These are phyloP conservation scores for Agriotes lineatus DNA, from an alignment of 2,888 invertebrate genomes.

Conservation along the genomic window DNA sequence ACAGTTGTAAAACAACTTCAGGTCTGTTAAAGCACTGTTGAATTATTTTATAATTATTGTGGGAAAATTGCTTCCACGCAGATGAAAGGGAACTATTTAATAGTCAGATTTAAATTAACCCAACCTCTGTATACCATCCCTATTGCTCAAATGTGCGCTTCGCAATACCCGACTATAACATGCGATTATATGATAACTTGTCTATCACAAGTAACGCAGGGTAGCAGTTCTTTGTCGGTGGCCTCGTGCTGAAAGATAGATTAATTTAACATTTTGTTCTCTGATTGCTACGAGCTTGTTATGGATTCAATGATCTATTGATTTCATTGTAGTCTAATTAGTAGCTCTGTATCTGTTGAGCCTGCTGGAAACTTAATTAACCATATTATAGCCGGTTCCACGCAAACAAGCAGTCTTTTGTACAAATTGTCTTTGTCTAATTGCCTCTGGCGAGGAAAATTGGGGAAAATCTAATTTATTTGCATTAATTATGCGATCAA, in stretches of 20 bases:
- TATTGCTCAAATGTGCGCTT: too few species aligned
- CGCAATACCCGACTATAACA: too few species aligned
- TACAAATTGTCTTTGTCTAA: neutral
- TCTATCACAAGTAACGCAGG: neutral
- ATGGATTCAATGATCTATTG: slow-evolving; percentile 1
- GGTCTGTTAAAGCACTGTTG: neutral
- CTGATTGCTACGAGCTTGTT: neutral
- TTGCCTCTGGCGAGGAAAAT: slow-evolving; percentile 26
- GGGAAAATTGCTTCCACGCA: neutral
- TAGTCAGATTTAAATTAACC: slow-evolving; percentile 13
- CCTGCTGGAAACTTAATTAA: slow-evolving; percentile 25
- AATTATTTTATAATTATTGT: slow-evolving; percentile 23
- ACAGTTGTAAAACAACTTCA: too few species aligned
- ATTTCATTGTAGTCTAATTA: slow-evolving; percentile 2
- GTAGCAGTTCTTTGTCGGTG: too few species aligned
- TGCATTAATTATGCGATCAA: slow-evolving; percentile 33
- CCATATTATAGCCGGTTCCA: slow-evolving; percentile 22
- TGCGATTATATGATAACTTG: too few species aligned
- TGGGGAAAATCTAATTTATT: slow-evolving; percentile 30
- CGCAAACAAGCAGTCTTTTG: slow-evolving; percentile 29
- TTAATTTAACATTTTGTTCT: too few species aligned
- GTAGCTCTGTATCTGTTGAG: slow-evolving; percentile 23
- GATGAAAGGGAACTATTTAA: neutral
- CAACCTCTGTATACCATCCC: neutral
- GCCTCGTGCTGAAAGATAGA: too few species aligned